phyloP scores from a whole-genome alignment of 2,888 invertebrate genomes.

The Dioctria rufipes region DNA sequence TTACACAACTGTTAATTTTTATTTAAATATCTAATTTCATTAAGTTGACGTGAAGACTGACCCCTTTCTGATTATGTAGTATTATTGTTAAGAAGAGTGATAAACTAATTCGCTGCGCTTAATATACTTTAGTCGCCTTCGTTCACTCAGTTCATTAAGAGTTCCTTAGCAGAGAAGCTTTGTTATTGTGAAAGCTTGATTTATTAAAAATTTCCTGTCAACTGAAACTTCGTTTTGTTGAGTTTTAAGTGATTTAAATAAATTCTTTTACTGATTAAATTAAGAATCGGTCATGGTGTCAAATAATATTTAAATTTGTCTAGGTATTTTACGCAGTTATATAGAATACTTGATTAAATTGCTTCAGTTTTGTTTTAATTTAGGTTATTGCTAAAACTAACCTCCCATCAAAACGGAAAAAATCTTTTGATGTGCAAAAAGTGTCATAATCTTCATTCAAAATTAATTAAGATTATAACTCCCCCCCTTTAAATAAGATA shows the following conservation, averaged over 20 bases:
- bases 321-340: neutral
- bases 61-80: slow-evolving; percentile 3
- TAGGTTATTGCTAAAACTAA: too few species aligned
- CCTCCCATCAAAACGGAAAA: too few species aligned
- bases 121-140: slow-evolving; percentile 34
- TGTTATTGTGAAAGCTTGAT: slow-evolving; percentile 22
- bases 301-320: slow-evolving; percentile 21
- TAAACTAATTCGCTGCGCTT: slow-evolving; percentile 26
- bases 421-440: too few species aligned
- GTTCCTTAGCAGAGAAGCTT: slow-evolving; percentile 1
- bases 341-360: too few species aligned
- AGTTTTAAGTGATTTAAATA: slow-evolving; percentile 2
- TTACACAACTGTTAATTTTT: slow-evolving; percentile 3
- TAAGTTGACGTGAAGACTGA: slow-evolving; percentile 10
- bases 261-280: slow-evolving; percentile 14
- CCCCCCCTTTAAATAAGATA: too few species aligned
- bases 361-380: too few species aligned
- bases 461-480: too few species aligned
- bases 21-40: slow-evolving; percentile 25
- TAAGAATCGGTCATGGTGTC: slow-evolving; percentile 21
- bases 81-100: slow-evolving; percentile 21
- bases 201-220: neutral
- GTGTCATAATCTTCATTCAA: too few species aligned
- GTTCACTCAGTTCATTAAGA: slow-evolving; percentile 13
- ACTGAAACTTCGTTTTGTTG: slow-evolving; percentile 1